Percentiles rank a stretch among this genome's conserved stretches.
phyloP scores from a whole-genome alignment of 1,140 invertebrate genomes.

The Drosophila parabipectinata region DNA sequence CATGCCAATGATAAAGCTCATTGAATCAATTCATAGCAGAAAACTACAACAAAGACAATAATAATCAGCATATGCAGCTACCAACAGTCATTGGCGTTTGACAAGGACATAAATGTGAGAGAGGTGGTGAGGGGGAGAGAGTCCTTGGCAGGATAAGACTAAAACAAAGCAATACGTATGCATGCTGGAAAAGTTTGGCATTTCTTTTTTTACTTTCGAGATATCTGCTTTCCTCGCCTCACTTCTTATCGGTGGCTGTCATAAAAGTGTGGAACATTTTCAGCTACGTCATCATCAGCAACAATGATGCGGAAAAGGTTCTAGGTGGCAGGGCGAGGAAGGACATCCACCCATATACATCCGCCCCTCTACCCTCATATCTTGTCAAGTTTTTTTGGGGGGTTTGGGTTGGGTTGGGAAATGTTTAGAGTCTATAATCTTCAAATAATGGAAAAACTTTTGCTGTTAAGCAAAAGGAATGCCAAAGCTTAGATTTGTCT shows the following conservation, averaged over 20 bases:
- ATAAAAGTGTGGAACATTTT: constrained; percentile 78
- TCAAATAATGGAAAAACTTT: constrained; percentile 84
- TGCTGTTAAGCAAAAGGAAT: constrained; percentile 82
- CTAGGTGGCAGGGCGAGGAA: neutral
- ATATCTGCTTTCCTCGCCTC: constrained; percentile 11
- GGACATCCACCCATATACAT: neutral
- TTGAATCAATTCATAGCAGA: constrained; percentile 59
- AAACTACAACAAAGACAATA: constrained; percentile 42
- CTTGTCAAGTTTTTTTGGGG: constrained; percentile 51
- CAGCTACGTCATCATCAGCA: constrained; percentile 70
- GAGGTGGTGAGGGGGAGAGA: neutral
- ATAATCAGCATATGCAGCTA: constrained; percentile 63
- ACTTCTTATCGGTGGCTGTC: constrained; percentile 71
- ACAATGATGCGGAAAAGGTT: constrained; percentile 43
- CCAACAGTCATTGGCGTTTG: constrained; percentile 60
- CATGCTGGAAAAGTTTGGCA: constrained; percentile 69
- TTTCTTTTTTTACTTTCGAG: constrained; percentile 55
- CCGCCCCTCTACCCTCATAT: constrained; percentile 42
- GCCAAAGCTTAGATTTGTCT: constrained; percentile 77
- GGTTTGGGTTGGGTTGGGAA: constrained; percentile 1
- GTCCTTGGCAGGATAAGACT: neutral
- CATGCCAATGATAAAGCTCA: constrained; percentile 61
- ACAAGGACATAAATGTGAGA: constrained; percentile 31
- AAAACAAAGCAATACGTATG: constrained; percentile 64
- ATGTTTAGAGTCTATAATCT: constrained; percentile 83